Base-by-base conservation (phyloP, 2,888 invertebrate genomes). In the Anorthoa munda region DNA sequence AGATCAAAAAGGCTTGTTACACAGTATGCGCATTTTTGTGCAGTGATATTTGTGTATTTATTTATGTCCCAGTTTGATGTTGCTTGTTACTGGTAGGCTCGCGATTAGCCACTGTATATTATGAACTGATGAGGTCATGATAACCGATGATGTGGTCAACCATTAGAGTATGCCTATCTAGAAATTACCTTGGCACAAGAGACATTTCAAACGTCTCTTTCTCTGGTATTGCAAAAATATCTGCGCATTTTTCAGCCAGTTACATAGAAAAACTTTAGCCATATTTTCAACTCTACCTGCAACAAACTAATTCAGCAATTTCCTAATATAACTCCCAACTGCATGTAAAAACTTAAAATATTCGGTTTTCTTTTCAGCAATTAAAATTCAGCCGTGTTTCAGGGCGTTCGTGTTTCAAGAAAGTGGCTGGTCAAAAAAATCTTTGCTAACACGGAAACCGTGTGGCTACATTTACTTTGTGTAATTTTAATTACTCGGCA, bases 361-460 rank as follows among this genome's bases (percentile, higher is more conserved):
- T 75, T 77, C 69, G 51, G 50, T 61, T 80, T 81, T 74, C 60
- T 75, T 83, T 77, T 66, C 66, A 84, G 75, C 79, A 82, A 83
- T 85, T 84, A 77, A 82, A 82, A 74, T 86, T 79, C 71, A 78
- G 75, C 65, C 75, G 65, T 72, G 75, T 77, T 79, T 65, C 75
- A 83, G 61, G 53, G 46, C 31, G 64, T 85, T 84, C 86, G 84
- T 86, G 86, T 60, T 76, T 63, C 55, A 50, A 72, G 71, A 72
- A 84, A 82, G 71, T 59, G 23, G 72, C 26, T 18, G 55, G 51
- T 76, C 9, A 66, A 84, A 82, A 84, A 84, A 75, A 72, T 59
- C 21, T 68, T 80, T 73, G 2, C 17, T 76, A 66, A 82, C 85
- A 85, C 86, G 86, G 59, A 82, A 84, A 53, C 63, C 63, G 48